Percentiles rank a stretch among this genome's conserved stretches.
Evolutionary conservation across 1,140 invertebrate genomes (phyloP).

Genomic region (Drosophila pseudoobscura): DNA sequence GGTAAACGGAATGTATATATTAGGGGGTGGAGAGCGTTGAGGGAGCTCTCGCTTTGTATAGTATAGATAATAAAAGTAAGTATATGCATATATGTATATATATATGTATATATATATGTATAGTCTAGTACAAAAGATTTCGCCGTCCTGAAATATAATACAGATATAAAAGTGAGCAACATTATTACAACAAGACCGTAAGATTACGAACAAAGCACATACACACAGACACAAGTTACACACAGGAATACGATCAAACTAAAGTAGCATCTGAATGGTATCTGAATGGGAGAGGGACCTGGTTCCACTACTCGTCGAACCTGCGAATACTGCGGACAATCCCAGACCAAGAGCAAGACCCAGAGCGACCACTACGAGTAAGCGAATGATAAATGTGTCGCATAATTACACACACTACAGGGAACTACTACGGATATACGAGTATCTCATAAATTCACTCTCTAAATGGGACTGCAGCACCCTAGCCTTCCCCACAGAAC

Average conservation of each 20-base stretch:
- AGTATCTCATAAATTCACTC: constrained; percentile 45
- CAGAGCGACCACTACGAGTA: constrained; percentile 6
- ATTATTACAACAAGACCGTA: constrained; percentile 74
- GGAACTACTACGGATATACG: constrained; percentile 17
- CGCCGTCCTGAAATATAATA: constrained; percentile 86
- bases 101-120: constrained; percentile 56
- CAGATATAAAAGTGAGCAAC: constrained; percentile 83
- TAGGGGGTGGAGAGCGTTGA: constrained; percentile 26
- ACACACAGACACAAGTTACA: constrained; percentile 26
- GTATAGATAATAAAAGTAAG: constrained; percentile 56
- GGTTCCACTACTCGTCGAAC: constrained; percentile 7
- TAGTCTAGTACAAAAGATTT: constrained; percentile 85
- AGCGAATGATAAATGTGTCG: constrained; percentile 54
- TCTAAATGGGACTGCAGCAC: constrained; percentile 30
- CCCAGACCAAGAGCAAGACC: constrained; percentile 8
- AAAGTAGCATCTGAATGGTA: constrained; percentile 19
- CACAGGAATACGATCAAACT: constrained; percentile 25
- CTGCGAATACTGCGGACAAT: too few species aligned
- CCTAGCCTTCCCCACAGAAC: constrained; percentile 19
- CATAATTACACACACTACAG: constrained; percentile 59
- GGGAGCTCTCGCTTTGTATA: constrained; percentile 38
- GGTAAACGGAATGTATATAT: constrained; percentile 50
- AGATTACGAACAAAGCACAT: constrained; percentile 59
- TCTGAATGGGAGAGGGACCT: constrained; percentile 5
- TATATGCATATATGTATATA: constrained; percentile 57